phyloP scores from a whole-genome alignment of 2,797 vertebrate genomes.

The Myripristis murdjan region DNA sequence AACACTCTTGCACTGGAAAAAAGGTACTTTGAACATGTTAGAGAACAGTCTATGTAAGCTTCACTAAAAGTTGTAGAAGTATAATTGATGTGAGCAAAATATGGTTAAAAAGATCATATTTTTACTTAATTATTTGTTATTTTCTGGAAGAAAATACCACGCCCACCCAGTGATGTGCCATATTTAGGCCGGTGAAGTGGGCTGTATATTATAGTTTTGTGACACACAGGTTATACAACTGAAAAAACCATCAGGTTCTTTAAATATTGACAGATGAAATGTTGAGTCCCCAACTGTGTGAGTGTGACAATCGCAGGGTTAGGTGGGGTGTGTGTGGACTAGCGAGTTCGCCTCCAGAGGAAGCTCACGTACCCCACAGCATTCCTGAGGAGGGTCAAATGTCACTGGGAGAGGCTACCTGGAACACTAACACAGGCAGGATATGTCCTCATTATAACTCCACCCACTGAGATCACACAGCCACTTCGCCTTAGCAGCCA shows the following conservation, averaged over 20 bases:
- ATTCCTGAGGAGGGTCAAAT: constrained; percentile 48
- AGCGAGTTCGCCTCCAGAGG: constrained; percentile 33
- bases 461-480: neutral
- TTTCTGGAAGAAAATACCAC: no score
- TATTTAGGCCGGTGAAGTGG: neutral
- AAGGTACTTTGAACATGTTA: neutral
- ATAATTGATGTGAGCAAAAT: no score
- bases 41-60: neutral
- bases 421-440: constrained; percentile 33
- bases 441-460: constrained; percentile 18
- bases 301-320: neutral
- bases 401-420: constrained; percentile 53
- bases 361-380: constrained; percentile 31
- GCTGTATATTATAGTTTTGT: no score
- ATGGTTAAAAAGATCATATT: no score
- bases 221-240: no score
- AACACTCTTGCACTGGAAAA: no score
- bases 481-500: neutral
- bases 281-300: no score
- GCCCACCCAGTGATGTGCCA: neutral
- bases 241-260: no score
- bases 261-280: no score
- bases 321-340: constrained; percentile 20
- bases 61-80: neutral
- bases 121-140: no score